A percentile compares a stretch with the other conserved stretches of the same genome.
Evolutionary conservation across 2,113 vertebrate genomes (phyloP).

Genomic region (Nipponia nippon): DNA sequence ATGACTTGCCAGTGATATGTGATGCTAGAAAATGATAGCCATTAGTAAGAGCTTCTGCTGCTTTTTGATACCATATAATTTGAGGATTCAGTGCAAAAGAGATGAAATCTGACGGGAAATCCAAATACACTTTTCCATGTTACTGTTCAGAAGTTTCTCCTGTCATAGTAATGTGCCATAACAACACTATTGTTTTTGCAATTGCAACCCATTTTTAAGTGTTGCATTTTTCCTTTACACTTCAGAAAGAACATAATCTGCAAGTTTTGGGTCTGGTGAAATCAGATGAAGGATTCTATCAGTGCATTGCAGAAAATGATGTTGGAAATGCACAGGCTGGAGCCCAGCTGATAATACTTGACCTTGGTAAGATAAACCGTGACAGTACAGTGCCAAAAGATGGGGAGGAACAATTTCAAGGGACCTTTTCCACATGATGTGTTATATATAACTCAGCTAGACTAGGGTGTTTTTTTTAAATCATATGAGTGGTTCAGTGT

Average conservation of each 20-base stretch:
- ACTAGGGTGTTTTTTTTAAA: not conserved
- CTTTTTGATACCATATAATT: not conserved
- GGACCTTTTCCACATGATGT: not conserved
- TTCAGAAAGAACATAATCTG: constrained; percentile 95
- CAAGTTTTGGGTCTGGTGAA: constrained; percentile 96
- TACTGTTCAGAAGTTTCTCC: not conserved
- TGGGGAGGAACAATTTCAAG: not conserved
- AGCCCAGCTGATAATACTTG: constrained; percentile 94
- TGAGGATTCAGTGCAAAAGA: not conserved
- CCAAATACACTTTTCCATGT: not conserved
- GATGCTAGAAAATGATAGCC: not conserved
- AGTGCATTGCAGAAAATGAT: constrained; percentile 96
- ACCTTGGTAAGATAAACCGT: constrained; percentile 84
- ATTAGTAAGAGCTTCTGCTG: not conserved
- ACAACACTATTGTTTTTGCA: not conserved
- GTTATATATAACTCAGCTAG: not conserved
- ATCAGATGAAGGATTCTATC: constrained; percentile 98
- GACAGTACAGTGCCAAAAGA: not conserved
- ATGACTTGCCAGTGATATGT: not conserved
- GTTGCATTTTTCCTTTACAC: not conserved
- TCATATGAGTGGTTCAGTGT: not conserved
- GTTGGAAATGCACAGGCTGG: constrained; percentile 91
- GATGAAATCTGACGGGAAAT: not conserved
- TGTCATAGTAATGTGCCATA: accelerated
- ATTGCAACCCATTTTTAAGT: not conserved